Evolutionary conservation across 1,140 invertebrate genomes (phyloP).

Genomic region (Caenorhabditis brenneri): DNA sequence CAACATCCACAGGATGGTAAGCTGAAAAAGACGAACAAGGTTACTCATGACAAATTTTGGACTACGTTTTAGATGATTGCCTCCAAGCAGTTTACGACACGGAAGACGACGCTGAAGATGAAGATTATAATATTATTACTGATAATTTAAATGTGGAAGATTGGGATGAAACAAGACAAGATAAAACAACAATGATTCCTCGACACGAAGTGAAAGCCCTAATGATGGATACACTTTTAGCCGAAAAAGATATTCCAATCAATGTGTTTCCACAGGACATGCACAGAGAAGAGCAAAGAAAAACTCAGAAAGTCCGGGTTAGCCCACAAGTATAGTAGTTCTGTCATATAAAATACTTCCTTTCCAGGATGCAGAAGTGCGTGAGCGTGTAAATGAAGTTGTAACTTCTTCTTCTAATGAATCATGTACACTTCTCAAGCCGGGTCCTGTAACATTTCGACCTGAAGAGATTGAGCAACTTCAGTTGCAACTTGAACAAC

Average conservation of each 20-base stretch:
- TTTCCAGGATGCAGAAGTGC: neutral
- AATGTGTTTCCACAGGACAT: neutral
- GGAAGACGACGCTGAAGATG: neutral
- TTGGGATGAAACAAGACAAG: constrained; percentile 15
- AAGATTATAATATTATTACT: constrained; percentile 9
- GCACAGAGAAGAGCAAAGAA: neutral
- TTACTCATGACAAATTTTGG: neutral
- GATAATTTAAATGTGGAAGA: constrained; percentile 29
- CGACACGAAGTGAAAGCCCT: constrained; percentile 1
- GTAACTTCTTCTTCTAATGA: neutral
- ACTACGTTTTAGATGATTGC: neutral
- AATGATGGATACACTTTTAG: constrained; percentile 23
- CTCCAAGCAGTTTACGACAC: neutral
- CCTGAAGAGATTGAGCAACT: constrained; percentile 9
- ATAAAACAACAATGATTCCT: constrained; percentile 2
- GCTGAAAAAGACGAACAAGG: neutral
- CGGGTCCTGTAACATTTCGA: neutral
- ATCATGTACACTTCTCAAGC: neutral
- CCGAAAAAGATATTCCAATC: constrained; percentile 5
- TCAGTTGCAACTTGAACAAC: neutral
- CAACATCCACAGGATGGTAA: neutral
- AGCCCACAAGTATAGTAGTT: neutral
- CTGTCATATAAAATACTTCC: neutral
- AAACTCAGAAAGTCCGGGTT: neutral
- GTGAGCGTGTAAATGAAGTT: neutral